phyloP scores from a whole-genome alignment of 64 coral and sea anemone species.

The Hydrozoanthus tunicans region DNA sequence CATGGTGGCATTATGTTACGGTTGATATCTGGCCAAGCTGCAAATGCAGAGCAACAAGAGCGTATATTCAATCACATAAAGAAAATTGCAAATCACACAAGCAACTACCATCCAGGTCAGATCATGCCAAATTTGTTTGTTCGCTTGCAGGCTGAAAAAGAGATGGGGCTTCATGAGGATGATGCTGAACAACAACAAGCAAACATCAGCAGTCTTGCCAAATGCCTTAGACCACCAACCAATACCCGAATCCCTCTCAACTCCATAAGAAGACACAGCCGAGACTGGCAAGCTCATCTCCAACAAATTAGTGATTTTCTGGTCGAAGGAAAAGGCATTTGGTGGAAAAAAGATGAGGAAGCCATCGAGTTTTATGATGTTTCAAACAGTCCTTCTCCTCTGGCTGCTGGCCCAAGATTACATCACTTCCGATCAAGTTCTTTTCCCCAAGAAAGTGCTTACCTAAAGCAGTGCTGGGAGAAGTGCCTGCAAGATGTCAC shows the following conservation, averaged over 20 bases:
- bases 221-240: conserved; percentile 24
- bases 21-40: conserved; percentile 21
- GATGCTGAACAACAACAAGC: conserved; percentile 25
- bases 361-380: conserved; percentile 48
- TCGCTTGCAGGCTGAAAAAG: conserved; percentile 53
- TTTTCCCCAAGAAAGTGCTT: conserved; percentile 7
- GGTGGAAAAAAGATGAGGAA: conserved; percentile 53
- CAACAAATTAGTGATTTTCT: conserved; percentile 61
- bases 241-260: conserved; percentile 56
- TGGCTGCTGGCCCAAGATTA: conserved; percentile 9
- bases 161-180: conserved; percentile 11
- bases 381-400: conserved; percentile 3
- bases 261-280: conserved; percentile 31
- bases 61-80: background rate
- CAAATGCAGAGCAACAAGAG: conserved; percentile 8
- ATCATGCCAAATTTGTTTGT: conserved; percentile 30
- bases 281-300: conserved; percentile 60
- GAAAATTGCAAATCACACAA: conserved; percentile 2
- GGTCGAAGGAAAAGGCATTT: conserved; percentile 53
- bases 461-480: conserved; percentile 38
- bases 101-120: conserved; percentile 35
- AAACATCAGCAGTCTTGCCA: conserved; percentile 40
- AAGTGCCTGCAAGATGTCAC: background rate
- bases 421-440: conserved; percentile 49
- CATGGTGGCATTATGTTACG: conserved; percentile 19